A percentile compares a stretch with the other conserved stretches of the same genome.
phyloP scores from a whole-genome alignment of 2,113 vertebrate genomes.

The Albula goreensis region DNA sequence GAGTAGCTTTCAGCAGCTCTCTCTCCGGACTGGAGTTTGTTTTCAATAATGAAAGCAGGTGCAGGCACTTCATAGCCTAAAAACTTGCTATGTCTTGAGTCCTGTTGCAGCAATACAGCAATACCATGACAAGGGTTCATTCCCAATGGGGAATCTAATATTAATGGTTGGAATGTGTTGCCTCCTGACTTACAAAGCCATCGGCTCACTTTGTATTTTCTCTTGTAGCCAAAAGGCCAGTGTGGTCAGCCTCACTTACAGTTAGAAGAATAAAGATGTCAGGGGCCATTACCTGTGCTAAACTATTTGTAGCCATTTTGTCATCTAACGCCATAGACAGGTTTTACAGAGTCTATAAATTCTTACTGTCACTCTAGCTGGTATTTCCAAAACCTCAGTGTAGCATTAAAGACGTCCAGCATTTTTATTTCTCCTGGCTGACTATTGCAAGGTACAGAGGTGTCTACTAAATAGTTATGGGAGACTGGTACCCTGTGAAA shows the following conservation, averaged over 20 bases:
- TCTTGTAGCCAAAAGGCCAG: neutral
- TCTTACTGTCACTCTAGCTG: neutral
- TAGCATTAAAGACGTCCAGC: neutral
- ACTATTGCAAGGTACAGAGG: neutral
- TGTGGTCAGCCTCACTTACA: neutral
- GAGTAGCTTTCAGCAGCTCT: neutral
- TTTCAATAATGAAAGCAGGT: slow-evolving; percentile 8
- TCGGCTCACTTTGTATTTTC: neutral
- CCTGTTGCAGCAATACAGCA: neutral
- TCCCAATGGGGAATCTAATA: neutral
- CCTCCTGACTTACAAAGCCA: neutral
- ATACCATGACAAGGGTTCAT: neutral
- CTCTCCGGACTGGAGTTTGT: neutral
- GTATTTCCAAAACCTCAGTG: neutral
- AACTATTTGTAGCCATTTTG: neutral
- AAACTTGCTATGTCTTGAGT: slow-evolving; percentile 8
- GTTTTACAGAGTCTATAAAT: neutral
- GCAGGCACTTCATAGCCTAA: slow-evolving; percentile 1
- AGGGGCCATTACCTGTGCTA: slow-evolving; percentile 1
- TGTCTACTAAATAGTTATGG: neutral
- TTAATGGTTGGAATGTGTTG: neutral
- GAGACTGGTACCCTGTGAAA: no score
- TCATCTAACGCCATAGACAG: neutral
- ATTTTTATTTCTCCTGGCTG: neutral
- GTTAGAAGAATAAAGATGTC: neutral